phyloP scores from a whole-genome alignment of 30 jellyfish, hydroid and myxozoan genomes.

The Chrysaora quinquecirrha region DNA sequence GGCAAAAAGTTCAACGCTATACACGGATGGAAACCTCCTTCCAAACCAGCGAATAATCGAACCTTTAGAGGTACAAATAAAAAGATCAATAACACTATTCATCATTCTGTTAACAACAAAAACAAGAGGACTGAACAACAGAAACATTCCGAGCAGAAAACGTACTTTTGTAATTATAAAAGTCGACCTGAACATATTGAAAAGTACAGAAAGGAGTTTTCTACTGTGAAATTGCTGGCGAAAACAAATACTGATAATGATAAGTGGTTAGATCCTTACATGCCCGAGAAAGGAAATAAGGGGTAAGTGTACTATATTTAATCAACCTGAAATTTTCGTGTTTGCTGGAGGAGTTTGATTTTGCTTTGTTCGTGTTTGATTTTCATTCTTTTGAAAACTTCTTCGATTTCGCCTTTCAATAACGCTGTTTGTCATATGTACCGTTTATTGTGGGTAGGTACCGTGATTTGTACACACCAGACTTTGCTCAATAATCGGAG shows the following conservation, averaged over 20 bases:
- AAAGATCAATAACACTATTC: too few relatives aligned
- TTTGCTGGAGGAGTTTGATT: too few relatives aligned
- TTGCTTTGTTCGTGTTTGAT: too few relatives aligned
- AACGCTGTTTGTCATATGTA: too few relatives aligned
- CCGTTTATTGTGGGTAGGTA: too few relatives aligned
- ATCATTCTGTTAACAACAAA: background rate
- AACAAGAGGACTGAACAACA: background rate
- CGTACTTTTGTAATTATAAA: conserved; percentile 25
- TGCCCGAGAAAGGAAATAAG: conserved; percentile 39
- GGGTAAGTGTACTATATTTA: conserved; percentile 11
- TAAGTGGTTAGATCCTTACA: conserved; percentile 30
- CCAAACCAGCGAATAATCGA: background rate
- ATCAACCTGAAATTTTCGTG: too few relatives aligned
- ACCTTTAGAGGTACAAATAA: background rate
- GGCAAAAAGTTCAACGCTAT: background rate
- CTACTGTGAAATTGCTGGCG: conserved; percentile 7
- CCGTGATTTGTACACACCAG: too few relatives aligned
- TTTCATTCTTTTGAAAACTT: too few relatives aligned
- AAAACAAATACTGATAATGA: background rate
- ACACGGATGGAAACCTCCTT: background rate
- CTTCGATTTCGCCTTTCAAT: too few relatives aligned
- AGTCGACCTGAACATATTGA: conserved; percentile 41
- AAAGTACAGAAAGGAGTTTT: conserved; percentile 29
- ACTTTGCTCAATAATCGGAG: too few relatives aligned
- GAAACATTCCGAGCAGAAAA: background rate